phyloP scores from a whole-genome alignment of 2,797 vertebrate genomes.

The Halcyon smyrnensis region DNA sequence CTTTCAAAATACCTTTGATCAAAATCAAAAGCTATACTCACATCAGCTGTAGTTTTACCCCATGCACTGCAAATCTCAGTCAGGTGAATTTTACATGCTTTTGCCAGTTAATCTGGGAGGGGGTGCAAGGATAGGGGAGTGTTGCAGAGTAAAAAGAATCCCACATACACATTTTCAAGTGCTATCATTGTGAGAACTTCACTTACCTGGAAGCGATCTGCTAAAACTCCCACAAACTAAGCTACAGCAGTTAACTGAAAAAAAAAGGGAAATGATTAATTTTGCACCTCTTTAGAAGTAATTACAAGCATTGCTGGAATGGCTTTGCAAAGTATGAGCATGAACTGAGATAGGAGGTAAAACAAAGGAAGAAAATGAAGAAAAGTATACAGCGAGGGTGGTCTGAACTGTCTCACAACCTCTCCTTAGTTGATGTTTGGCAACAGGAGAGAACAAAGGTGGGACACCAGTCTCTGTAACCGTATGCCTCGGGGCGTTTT shows the following conservation, averaged over 20 bases:
- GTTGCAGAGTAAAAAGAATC: neutral
- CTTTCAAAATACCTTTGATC: neutral
- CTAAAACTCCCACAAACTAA: neutral
- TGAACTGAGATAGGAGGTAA: neutral
- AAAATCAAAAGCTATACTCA: neutral
- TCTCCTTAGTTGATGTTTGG: neutral
- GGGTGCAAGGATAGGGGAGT: too few species aligned
- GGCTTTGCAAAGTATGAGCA: neutral
- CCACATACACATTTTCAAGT: neutral
- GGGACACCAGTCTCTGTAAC: neutral
- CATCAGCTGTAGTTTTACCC: neutral
- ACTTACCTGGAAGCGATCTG: neutral
- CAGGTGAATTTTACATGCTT: neutral
- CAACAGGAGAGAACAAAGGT: neutral
- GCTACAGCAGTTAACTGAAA: neutral
- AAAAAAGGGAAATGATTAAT: neutral
- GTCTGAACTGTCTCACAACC: neutral
- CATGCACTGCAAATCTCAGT: neutral
- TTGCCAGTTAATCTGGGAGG: accelerated
- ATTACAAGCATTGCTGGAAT: neutral
- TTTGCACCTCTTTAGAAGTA: neutral
- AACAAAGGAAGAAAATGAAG: neutral
- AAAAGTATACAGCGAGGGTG: neutral
- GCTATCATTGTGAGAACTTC: neutral
- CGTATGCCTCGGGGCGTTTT: neutral